Evolutionary conservation across 2,797 vertebrate genomes (phyloP).

Genomic region (Onychomys torridus): DNA sequence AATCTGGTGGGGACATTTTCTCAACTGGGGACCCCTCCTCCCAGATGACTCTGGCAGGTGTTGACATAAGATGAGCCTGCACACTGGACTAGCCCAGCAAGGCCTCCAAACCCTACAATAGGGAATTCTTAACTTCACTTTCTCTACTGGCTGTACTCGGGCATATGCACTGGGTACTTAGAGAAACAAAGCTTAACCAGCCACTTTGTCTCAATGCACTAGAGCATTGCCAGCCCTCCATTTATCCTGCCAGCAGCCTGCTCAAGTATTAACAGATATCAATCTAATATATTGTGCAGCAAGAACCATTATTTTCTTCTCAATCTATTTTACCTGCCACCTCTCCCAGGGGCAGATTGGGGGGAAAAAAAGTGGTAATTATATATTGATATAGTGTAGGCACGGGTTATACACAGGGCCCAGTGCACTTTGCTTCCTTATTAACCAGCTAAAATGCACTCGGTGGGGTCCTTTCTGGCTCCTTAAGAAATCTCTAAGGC

Average conservation of each 20-base stretch:
- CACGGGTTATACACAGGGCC: constrained; percentile 70
- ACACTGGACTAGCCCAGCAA: background rate
- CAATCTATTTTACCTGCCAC: constrained; percentile 71
- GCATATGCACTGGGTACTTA: constrained; percentile 3
- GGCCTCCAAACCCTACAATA: background rate
- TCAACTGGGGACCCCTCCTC: background rate
- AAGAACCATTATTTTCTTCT: constrained; percentile 77
- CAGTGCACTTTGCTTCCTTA: constrained; percentile 82
- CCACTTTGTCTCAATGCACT: constrained; percentile 45
- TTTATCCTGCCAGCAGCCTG: constrained; percentile 63
- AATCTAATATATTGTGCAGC: constrained; percentile 77
- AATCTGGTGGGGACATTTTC: background rate
- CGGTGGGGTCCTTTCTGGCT: constrained; percentile 69
- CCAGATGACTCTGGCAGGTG: background rate
- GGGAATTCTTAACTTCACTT: background rate
- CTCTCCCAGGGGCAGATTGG: constrained; percentile 76
- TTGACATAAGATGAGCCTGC: background rate
- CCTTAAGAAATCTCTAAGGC: constrained; percentile 81
- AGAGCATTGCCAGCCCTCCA: constrained; percentile 17
- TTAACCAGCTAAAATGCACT: constrained; percentile 84
- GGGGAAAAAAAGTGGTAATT: constrained; percentile 84
- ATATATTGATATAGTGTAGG: constrained; percentile 81
- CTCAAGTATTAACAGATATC: constrained; percentile 83
- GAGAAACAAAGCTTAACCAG: constrained; percentile 69
- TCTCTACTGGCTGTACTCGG: background rate